Percentiles rank a stretch among this genome's conserved stretches.
Conservation (phyloP, 2,888 invertebrate species). For the Aricia artaxerxes region DNA sequence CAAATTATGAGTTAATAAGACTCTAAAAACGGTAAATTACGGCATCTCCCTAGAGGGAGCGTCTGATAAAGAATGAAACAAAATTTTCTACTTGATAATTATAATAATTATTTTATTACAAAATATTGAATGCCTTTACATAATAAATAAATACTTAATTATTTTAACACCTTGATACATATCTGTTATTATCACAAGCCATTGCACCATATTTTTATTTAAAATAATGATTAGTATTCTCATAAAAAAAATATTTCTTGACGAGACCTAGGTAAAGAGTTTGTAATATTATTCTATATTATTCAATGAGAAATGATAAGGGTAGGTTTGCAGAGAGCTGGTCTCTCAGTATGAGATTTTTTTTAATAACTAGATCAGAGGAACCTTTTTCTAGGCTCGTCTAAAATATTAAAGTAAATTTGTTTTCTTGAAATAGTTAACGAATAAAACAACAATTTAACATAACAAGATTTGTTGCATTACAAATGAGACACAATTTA, state of each 20-base stretch:
- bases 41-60: too few species aligned
- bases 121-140: background rate
- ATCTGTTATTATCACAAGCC: background rate
- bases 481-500: background rate
- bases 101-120: background rate
- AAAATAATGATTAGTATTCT: background rate
- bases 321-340: background rate
- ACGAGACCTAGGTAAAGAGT: background rate
- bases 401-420: background rate
- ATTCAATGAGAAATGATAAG: background rate
- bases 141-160: background rate
- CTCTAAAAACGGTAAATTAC: too few species aligned
- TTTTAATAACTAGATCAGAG: background rate
- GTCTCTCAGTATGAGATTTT: background rate
- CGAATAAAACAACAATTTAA: conserved; percentile 17
- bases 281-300: background rate
- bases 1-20: too few species aligned
- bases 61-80: background rate
- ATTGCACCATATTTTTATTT: conserved; percentile 7
- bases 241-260: background rate
- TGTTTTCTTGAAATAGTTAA: background rate
- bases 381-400: background rate
- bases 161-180: background rate
- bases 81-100: background rate
- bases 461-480: conserved; percentile 7